A percentile compares a stretch with the other conserved stretches of the same genome.
These are phyloP conservation scores for Onychomys arenicola DNA, from an alignment of 2,797 vertebrate species.

Conservation along the genomic window DNA sequence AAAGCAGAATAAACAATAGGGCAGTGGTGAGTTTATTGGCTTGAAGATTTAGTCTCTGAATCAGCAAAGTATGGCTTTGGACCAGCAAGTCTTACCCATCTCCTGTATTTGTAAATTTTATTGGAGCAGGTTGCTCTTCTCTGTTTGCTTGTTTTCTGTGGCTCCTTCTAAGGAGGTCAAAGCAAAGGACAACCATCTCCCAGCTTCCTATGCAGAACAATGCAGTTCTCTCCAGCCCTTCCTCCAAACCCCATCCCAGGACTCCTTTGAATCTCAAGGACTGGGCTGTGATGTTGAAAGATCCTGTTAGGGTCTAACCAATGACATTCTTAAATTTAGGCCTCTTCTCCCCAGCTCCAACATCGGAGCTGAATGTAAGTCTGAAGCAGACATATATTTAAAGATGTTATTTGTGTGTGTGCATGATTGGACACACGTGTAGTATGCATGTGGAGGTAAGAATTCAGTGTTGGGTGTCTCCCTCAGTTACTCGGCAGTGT, in stretches of 20 bases:
- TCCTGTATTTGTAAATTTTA: background rate
- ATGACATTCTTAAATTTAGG: conserved; percentile 11
- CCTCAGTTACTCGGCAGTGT: no score
- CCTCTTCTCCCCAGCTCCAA: background rate
- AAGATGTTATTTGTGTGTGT: background rate
- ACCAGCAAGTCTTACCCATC: background rate
- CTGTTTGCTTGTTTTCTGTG: background rate
- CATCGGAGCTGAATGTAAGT: background rate
- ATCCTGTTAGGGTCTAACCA: background rate
- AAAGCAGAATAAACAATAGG: background rate
- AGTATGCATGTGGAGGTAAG: background rate
- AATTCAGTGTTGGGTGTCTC: background rate
- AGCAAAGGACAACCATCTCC: background rate
- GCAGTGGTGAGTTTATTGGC: background rate
- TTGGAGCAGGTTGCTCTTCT: background rate
- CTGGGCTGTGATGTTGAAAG: background rate
- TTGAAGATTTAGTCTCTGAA: background rate
- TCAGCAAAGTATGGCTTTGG: background rate
- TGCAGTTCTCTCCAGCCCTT: background rate
- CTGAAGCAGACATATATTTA: conserved; percentile 2
- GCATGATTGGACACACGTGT: background rate
- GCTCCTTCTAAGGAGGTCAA: background rate
- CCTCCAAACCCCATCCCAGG: background rate
- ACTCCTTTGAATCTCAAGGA: background rate
- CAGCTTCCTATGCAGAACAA: background rate